Conservation (phyloP, 2,797 vertebrate genomes). For the Coregonus ussuriensis region DNA sequence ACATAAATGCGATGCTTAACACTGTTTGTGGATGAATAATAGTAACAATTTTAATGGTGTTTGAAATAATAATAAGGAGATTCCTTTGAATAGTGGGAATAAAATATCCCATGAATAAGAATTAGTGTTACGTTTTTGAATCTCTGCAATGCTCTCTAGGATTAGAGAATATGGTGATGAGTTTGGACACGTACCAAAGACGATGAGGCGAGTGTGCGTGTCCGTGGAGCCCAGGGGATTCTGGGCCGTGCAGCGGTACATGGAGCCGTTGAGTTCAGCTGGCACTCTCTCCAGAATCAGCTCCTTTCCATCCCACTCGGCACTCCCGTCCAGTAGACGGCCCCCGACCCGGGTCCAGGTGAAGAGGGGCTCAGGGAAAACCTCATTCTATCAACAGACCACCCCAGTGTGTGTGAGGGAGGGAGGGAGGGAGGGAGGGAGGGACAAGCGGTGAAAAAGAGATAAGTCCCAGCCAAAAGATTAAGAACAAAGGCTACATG, state of each 20-base stretch:
- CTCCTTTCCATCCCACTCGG: constrained; percentile 86
- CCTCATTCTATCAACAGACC: constrained; percentile 82
- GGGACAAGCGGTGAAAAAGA: background rate
- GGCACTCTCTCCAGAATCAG: constrained; percentile 93
- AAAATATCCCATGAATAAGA: background rate
- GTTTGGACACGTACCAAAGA: constrained; percentile 80
- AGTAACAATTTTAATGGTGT: background rate
- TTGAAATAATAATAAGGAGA: background rate
- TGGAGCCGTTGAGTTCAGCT: constrained; percentile 93
- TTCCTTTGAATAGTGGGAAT: background rate
- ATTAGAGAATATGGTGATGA: background rate
- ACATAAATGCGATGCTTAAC: constrained; percentile 1
- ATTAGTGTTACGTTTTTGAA: background rate
- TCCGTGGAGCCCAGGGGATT: constrained; percentile 96
- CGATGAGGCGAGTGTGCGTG: constrained; percentile 96
- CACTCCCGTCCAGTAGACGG: constrained; percentile 89
- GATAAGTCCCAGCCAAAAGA: constrained; percentile 48
- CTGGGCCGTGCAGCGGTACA: constrained; percentile 98
- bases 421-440: background rate
- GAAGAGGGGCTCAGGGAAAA: constrained; percentile 95
- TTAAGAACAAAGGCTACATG: constrained; percentile 62
- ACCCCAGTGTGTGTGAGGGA: background rate
- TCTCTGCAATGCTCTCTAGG: background rate
- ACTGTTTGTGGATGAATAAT: background rate
- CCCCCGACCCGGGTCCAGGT: constrained; percentile 96